Evolutionary conservation across 2,888 invertebrate species (phyloP).

Genomic region (Macrophya alboannulata): DNA sequence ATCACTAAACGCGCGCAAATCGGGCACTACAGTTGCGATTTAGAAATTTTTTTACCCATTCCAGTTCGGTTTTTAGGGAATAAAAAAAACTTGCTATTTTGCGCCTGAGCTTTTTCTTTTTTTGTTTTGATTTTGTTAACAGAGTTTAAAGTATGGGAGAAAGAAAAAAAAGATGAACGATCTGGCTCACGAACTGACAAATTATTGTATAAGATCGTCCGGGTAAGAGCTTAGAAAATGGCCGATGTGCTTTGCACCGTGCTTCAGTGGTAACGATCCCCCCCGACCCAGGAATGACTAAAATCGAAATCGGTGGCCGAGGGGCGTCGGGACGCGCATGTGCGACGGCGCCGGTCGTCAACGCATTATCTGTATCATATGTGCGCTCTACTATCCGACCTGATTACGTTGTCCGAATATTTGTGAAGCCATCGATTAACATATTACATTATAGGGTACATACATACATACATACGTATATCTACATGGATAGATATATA

Average conservation of each 20-base stretch:
- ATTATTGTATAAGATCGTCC: slow-evolving; percentile 43
- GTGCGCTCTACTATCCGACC: slow-evolving; percentile 72
- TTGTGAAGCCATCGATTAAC: slow-evolving; percentile 59
- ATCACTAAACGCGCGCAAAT: slow-evolving; percentile 33
- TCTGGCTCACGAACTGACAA: neutral
- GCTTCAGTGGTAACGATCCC: slow-evolving; percentile 71
- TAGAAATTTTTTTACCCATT: neutral
- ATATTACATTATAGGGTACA: slow-evolving; percentile 44
- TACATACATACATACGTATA: neutral
- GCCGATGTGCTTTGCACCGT: slow-evolving; percentile 60
- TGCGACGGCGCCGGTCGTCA: slow-evolving; percentile 75
- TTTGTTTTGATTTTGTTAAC: neutral
- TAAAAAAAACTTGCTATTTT: neutral
- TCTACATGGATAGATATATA: neutral
- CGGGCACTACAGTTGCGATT: slow-evolving; percentile 8
- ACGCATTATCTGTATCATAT: slow-evolving; percentile 72
- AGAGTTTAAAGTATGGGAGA: neutral
- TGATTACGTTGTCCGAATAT: slow-evolving; percentile 70
- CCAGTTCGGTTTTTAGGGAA: neutral
- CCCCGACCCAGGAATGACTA: slow-evolving; percentile 79
- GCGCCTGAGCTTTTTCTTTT: neutral
- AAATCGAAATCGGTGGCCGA: slow-evolving; percentile 79
- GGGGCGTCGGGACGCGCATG: slow-evolving; percentile 76
- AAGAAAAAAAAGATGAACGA: slow-evolving; percentile 6
- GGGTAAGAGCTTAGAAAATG: slow-evolving; percentile 58